Conservation (phyloP, 1,140 invertebrate genomes). For the Aphaenogaster ashmeadi region DNA sequence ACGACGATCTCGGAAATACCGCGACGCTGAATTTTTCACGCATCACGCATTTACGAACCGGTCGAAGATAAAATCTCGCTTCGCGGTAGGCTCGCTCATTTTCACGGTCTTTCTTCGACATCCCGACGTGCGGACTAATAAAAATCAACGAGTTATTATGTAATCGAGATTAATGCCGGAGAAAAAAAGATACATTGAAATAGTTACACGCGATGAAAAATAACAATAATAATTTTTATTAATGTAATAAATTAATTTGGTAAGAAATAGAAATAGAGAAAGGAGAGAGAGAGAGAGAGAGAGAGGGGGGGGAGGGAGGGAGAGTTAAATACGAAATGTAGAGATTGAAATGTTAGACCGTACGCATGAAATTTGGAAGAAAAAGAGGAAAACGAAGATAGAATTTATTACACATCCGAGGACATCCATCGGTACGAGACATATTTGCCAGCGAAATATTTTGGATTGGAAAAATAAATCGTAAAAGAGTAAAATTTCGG, state of each 20-base stretch:
- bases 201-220: background rate
- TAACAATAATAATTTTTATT: background rate
- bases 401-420: background rate
- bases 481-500: conserved; percentile 35
- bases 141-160: background rate
- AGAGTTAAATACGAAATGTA: background rate
- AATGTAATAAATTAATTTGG: conserved; percentile 8
- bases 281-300: background rate
- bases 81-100: conserved; percentile 7
- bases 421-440: background rate
- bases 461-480: conserved; percentile 25
- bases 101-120: conserved; percentile 11
- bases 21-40: conserved; percentile 23
- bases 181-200: background rate
- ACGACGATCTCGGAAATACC: conserved; percentile 10
- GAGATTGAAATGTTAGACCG: conserved; percentile 12
- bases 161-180: background rate
- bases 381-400: background rate
- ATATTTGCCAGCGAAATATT: conserved; percentile 7
- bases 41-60: conserved; percentile 19
- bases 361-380: background rate
- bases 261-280: background rate
- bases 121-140: background rate
- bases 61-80: conserved; percentile 35
- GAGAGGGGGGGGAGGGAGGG: background rate